Base-by-base conservation (phyloP, 2,113 vertebrate genomes). In the Turdus rufiventris region DNA sequence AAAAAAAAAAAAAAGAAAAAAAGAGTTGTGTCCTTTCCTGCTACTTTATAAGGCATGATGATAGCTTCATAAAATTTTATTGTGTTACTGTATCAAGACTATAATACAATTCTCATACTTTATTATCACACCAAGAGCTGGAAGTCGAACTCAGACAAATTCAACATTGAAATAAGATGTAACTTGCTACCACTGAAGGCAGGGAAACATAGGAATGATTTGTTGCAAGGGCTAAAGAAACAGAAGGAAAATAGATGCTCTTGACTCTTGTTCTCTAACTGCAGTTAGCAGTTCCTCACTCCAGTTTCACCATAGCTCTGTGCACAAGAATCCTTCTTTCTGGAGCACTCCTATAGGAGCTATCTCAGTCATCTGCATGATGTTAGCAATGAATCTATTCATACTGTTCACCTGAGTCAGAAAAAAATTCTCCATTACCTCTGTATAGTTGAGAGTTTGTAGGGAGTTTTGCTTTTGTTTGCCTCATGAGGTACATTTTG, bases 51-150 rank as follows among this genome's bases (percentile, higher is more conserved):
- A 93, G 90, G 95, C 91, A 63, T 96, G 90, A 83, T 80, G 82
- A 93, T 85, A 90, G 89, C 85, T 93, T 91, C 91, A 93, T 95
- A 97, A 96, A 95, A 88, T 95, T 95, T 96, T 94, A 96, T 94
- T 77, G 70, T 70, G 72, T 80, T 86, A 93, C 96, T 94, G 74
- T 62, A 84, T 60, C 56, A 77, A 83, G 76, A 83, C 60, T 65
- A 36, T 92, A 94, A 85, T 71, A 85, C n/a, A 75, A 90, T 94
- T 66, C 33, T 79, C 25, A 71, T 88, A 84, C 19, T 96, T 96
- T 95, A 96, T 94, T 92, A 48, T 60, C 79, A 80, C 0, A 6
- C 56, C 83, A 93, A 93, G 91, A 94, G n/a, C 60, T 93, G 58
- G 28, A 94, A 92, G 50, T 51, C 58, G 54, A 92, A 86, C 47